Evolutionary conservation across 2,113 vertebrate species (phyloP).

Genomic region (Neoarius graeffei): DNA sequence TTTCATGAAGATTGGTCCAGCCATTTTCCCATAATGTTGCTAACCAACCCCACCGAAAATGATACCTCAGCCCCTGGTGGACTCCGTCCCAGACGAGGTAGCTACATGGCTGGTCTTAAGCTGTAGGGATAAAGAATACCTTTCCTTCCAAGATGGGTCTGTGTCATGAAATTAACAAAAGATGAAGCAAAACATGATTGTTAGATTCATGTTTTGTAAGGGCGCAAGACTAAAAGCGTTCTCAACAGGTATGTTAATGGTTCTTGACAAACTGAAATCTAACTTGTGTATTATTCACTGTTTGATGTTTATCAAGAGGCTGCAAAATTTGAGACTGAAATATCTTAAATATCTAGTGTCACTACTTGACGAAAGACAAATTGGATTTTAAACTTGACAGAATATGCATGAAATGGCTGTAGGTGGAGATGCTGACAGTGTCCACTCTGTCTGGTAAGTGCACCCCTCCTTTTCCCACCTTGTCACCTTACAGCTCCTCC

Average conservation of each 20-base stretch:
- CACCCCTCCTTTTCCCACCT: conserved; percentile 56
- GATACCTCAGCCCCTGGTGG: no score
- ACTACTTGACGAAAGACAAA: not conserved
- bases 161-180: not conserved
- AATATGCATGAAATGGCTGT: conserved; percentile 57
- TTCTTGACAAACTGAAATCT: not conserved
- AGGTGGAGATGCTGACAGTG: conserved; percentile 69
- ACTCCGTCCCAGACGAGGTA: no score
- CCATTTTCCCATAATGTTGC: no score
- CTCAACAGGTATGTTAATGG: not conserved
- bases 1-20: no score
- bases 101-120: not conserved
- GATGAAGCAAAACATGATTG: not conserved
- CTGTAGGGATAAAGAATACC: not conserved
- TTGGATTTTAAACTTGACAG: not conserved
- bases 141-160: not conserved
- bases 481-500: conserved; percentile 55
- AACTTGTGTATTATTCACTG: not conserved
- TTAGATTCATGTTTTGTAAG: not conserved
- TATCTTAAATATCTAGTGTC: not conserved
- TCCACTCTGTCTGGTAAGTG: conserved; percentile 67
- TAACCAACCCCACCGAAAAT: no score
- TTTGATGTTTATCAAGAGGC: not conserved
- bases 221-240: not conserved
- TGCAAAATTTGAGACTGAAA: not conserved